These are phyloP conservation scores for Aphelenchoides avenae DNA, from an alignment of 1,140 invertebrate species.

Conservation along the genomic window DNA sequence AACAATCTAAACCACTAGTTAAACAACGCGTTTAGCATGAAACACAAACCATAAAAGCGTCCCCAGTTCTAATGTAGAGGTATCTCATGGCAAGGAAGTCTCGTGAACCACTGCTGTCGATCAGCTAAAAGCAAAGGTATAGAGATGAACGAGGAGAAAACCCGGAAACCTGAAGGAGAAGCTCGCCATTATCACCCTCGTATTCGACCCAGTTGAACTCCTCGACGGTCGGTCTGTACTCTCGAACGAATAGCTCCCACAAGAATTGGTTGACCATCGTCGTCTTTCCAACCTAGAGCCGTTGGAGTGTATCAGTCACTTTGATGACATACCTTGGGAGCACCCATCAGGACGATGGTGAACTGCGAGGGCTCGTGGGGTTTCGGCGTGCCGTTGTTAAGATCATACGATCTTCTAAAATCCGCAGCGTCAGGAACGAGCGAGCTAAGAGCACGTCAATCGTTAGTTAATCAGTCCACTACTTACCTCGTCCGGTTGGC, in stretches of 20 bases:
- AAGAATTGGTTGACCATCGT: constrained; percentile 55
- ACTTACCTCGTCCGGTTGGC: too few relatives aligned
- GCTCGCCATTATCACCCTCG: constrained; percentile 29
- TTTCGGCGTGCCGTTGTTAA: too few relatives aligned
- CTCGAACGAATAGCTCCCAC: constrained; percentile 51
- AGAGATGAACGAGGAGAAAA: too few relatives aligned
- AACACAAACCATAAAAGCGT: constrained; percentile 48
- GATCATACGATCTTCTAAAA: too few relatives aligned
- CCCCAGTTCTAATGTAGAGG: constrained; percentile 46
- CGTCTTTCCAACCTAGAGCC: constrained; percentile 56
- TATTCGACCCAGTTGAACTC: constrained; percentile 59
- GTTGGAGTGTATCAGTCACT: too few relatives aligned
- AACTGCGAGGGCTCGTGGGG: constrained; percentile 32
- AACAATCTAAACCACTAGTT: constrained; percentile 38
- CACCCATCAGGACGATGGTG: constrained; percentile 42
- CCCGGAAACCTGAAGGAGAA: constrained; percentile 17
- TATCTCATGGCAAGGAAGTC: constrained; percentile 57
- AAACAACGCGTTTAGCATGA: neutral
- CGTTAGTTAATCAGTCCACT: too few relatives aligned
- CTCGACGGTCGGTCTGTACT: constrained; percentile 54
- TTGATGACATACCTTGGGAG: constrained; percentile 28
- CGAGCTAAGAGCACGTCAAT: too few relatives aligned
- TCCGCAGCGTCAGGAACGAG: too few relatives aligned
- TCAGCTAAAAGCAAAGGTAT: constrained; percentile 33
- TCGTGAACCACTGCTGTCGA: constrained; percentile 50